Evolutionary conservation across 1,140 invertebrate genomes (phyloP).

Genomic region (Lycorma delicatula): DNA sequence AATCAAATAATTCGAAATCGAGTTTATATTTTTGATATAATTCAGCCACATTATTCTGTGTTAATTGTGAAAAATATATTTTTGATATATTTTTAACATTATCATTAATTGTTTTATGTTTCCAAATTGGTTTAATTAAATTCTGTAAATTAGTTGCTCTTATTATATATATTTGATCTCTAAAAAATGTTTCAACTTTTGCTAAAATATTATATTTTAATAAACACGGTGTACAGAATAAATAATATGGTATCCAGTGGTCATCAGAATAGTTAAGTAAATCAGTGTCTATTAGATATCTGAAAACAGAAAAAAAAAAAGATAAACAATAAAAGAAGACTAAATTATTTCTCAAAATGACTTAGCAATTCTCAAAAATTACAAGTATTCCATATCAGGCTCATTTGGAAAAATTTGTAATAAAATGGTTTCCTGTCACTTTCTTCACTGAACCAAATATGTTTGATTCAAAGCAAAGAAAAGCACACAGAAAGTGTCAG

Average conservation of each 20-base stretch:
- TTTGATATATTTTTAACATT: slow-evolving; percentile 26
- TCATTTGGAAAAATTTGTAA: too few relatives aligned
- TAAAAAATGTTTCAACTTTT: slow-evolving; percentile 18
- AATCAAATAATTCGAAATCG: slow-evolving; percentile 78
- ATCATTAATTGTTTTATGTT: slow-evolving; percentile 40
- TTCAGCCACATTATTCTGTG: slow-evolving; percentile 58
- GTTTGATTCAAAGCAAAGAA: too few relatives aligned
- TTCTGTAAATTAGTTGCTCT: slow-evolving; percentile 62
- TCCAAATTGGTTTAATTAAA: slow-evolving; percentile 69
- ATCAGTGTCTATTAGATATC: slow-evolving; percentile 32
- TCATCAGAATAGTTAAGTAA: slow-evolving; percentile 41
- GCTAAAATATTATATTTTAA: slow-evolving; percentile 43
- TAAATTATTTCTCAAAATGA: too few relatives aligned
- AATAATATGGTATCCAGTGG: slow-evolving; percentile 65
- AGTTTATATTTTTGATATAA: slow-evolving; percentile 74
- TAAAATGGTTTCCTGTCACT: too few relatives aligned
- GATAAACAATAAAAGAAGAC: neutral
- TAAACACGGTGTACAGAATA: slow-evolving; percentile 64
- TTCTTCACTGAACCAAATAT: too few relatives aligned
- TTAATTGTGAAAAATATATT: slow-evolving; percentile 63
- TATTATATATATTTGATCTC: slow-evolving; percentile 74
- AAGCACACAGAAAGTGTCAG: too few relatives aligned
- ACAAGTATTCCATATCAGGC: too few relatives aligned
- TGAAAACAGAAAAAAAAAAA: slow-evolving; percentile 17
- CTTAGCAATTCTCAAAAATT: too few relatives aligned